Conservation (phyloP, 1,140 invertebrate genomes). For the Heliconius congener region DNA sequence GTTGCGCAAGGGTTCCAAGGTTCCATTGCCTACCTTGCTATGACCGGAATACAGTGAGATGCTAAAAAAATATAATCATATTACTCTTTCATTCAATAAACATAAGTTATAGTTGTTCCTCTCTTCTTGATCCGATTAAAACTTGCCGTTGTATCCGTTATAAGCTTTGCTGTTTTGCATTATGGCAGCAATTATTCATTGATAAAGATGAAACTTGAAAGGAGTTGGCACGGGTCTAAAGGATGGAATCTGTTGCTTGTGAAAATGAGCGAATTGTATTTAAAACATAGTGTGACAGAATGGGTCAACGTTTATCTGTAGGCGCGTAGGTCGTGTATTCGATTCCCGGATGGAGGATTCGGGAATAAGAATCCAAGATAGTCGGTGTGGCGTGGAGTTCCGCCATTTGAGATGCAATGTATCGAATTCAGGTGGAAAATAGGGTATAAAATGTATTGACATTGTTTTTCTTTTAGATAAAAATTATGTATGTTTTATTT, state of each 20-base stretch:
- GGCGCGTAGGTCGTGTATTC: too few species aligned
- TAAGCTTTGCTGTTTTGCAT: background rate
- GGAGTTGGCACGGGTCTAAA: background rate
- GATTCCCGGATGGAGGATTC: too few species aligned
- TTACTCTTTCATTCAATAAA: background rate
- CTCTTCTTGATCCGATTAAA: background rate
- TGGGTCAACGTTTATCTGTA: background rate
- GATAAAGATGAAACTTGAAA: conserved; percentile 8
- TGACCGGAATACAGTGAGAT: too few species aligned
- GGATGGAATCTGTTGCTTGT: background rate
- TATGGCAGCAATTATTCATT: background rate
- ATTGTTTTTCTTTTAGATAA: too few species aligned
- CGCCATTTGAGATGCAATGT: too few species aligned
- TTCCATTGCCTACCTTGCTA: too few species aligned
- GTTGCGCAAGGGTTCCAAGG: too few species aligned
- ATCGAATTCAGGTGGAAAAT: too few species aligned
- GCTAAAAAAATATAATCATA: background rate
- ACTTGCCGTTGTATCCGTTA: background rate
- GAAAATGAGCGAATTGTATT: background rate
- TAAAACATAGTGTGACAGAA: background rate
- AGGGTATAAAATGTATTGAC: too few species aligned
- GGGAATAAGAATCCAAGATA: too few species aligned
- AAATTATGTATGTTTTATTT: too few species aligned
- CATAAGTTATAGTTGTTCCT: background rate
- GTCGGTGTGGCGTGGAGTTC: too few species aligned